Evolutionary conservation across 2,888 invertebrate genomes (phyloP).

Genomic region (Neoscelio sp.): DNA sequence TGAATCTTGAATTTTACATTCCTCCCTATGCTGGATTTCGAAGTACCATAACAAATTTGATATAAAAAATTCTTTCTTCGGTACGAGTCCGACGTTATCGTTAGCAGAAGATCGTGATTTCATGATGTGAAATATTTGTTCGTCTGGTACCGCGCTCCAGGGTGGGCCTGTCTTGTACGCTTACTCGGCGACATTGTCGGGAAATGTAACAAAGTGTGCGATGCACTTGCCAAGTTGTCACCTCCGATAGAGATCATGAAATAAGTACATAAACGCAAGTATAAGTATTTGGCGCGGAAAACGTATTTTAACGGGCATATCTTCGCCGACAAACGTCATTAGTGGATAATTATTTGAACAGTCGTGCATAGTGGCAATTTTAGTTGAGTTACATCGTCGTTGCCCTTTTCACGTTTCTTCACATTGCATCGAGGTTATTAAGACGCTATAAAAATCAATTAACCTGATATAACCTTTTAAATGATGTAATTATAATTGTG

Average conservation of each 20-base stretch:
- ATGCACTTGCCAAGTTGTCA: slow-evolving; percentile 62
- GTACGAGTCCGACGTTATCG: slow-evolving; percentile 21
- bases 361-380: background rate
- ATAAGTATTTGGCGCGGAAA: background rate
- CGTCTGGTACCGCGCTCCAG: slow-evolving; percentile 21
- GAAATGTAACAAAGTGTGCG: slow-evolving; percentile 60
- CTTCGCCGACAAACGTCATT: slow-evolving; percentile 25
- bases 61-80: background rate
- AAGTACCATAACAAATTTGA: slow-evolving; percentile 2
- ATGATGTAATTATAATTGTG: too few relatives aligned
- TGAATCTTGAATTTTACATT: slow-evolving; percentile 19
- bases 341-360: slow-evolving; percentile 8
- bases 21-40: background rate
- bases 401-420: too few relatives aligned
- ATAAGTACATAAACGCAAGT: slow-evolving; percentile 30
- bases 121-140: slow-evolving; percentile 49
- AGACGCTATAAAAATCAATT: background rate
- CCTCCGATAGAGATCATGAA: slow-evolving; percentile 56
- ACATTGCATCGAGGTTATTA: too few relatives aligned
- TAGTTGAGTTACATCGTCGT: background rate
- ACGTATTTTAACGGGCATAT: slow-evolving; percentile 11
- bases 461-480: too few relatives aligned
- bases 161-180: slow-evolving; percentile 58
- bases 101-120: slow-evolving; percentile 22
- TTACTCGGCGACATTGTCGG: slow-evolving; percentile 42